A percentile compares a stretch with the other conserved stretches of the same genome.
Evolutionary conservation across 2,888 invertebrate species (phyloP).

Genomic region (Cephonodes hylas): DNA sequence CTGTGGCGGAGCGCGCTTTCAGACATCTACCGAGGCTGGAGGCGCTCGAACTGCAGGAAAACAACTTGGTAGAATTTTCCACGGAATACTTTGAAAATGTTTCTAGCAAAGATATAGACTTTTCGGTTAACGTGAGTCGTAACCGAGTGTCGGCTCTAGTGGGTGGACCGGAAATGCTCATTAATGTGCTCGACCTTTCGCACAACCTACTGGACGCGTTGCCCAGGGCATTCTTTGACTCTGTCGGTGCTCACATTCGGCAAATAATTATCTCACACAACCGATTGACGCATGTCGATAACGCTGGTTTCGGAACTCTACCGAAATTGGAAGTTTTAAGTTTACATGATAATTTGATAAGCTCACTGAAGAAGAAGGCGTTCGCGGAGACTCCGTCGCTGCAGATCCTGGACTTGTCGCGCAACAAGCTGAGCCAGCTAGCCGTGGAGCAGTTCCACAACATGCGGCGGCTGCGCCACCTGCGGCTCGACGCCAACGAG

Average conservation of each 20-base stretch:
- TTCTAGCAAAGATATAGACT: conserved; percentile 79
- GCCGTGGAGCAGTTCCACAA: conserved; percentile 66
- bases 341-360: conserved; percentile 85
- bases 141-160: conserved; percentile 76
- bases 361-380: conserved; percentile 83
- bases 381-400: conserved; percentile 75
- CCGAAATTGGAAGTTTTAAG: conserved; percentile 66
- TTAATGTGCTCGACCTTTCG: conserved; percentile 84
- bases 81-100: conserved; percentile 83
- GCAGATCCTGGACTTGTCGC: conserved; percentile 51
- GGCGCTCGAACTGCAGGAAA: conserved; percentile 88
- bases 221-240: conserved; percentile 81
- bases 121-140: conserved; percentile 86
- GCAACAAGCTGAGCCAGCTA: conserved; percentile 44
- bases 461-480: conserved; percentile 83
- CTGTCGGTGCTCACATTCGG: conserved; percentile 40
- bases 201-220: conserved; percentile 82
- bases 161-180: conserved; percentile 56
- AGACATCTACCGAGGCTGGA: conserved; percentile 84
- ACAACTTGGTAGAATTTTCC: conserved; percentile 83
- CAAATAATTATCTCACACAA: conserved; percentile 83
- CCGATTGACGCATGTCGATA: conserved; percentile 55
- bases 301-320: conserved; percentile 52
- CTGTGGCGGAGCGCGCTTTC: conserved; percentile 86
- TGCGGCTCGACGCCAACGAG: conserved; percentile 85